Evolutionary conservation across 2,888 invertebrate species (phyloP).

Genomic region (Aleiodes testaceus): DNA sequence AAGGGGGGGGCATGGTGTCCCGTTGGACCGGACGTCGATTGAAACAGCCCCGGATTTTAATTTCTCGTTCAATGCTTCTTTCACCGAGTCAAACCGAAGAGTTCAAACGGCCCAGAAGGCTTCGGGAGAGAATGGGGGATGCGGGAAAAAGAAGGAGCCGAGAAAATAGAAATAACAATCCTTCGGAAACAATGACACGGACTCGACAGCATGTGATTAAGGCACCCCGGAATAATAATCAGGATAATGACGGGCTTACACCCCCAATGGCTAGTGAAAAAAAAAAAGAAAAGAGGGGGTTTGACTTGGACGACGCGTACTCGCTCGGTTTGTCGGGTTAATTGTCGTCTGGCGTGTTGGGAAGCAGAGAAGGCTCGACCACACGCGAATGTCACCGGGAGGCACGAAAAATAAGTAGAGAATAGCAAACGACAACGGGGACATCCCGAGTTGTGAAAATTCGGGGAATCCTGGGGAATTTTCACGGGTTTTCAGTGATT

Average conservation of each 20-base stretch:
- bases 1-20: background rate
- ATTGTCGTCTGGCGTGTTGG: slow-evolving; percentile 71
- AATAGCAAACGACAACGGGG: slow-evolving; percentile 14
- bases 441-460: background rate
- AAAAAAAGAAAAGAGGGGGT: slow-evolving; percentile 46
- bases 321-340: slow-evolving; percentile 67
- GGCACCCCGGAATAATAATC: slow-evolving; percentile 68
- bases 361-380: slow-evolving; percentile 56
- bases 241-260: slow-evolving; percentile 69
- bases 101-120: slow-evolving; percentile 1
- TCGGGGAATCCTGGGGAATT: slow-evolving; percentile 1
- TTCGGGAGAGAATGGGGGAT: background rate
- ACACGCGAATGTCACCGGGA: slow-evolving; percentile 69
- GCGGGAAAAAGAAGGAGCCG: slow-evolving; percentile 2
- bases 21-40: slow-evolving; percentile 30
- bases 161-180: slow-evolving; percentile 57
- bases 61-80: slow-evolving; percentile 40
- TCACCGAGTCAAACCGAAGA: slow-evolving; percentile 31
- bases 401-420: slow-evolving; percentile 54
- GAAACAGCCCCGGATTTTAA: slow-evolving; percentile 35
- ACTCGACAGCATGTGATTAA: slow-evolving; percentile 68
- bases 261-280: slow-evolving; percentile 53
- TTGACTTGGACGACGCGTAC: slow-evolving; percentile 47
- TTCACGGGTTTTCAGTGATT: background rate
- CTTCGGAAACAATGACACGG: slow-evolving; percentile 67